These are phyloP conservation scores for Suncus etruscus DNA, from an alignment of 2,113 vertebrate species.

Conservation along the genomic window DNA sequence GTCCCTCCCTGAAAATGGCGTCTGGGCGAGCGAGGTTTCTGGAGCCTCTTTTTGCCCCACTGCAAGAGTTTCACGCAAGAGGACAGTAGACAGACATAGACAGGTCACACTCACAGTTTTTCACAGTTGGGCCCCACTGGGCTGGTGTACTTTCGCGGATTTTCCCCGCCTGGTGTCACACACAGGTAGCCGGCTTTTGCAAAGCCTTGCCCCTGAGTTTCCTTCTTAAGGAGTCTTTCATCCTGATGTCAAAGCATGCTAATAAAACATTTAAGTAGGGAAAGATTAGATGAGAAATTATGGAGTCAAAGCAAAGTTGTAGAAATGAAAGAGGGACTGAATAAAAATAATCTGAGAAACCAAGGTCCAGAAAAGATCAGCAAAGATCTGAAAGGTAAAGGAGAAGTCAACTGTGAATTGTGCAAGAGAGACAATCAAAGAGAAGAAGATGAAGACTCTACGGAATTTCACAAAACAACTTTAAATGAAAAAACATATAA, in stretches of 20 bases:
- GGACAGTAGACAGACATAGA: no score
- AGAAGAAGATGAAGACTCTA: background rate
- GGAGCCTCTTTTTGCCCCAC: no score
- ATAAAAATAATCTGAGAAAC: background rate
- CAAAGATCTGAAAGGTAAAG: background rate
- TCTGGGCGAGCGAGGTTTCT: no score
- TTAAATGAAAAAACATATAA: background rate
- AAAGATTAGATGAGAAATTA: constrained; percentile 8
- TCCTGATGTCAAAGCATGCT: background rate
- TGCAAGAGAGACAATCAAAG: background rate
- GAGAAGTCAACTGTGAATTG: background rate
- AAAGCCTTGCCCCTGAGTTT: no score
- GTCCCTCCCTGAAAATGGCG: no score
- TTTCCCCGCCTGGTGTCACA: no score
- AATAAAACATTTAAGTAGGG: background rate
- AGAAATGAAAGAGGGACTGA: background rate
- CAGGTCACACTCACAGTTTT: no score
- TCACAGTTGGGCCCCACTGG: no score
- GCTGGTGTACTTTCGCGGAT: no score
- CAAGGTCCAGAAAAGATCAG: background rate
- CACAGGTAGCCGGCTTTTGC: no score
- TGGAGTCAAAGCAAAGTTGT: background rate
- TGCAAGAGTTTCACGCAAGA: no score
- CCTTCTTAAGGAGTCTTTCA: constrained; percentile 20
- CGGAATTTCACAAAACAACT: background rate